Percentiles rank a stretch among this genome's conserved stretches.
These are phyloP conservation scores for Ceratothoa steindachneri DNA, from an alignment of 2,888 invertebrate species.

Conservation along the genomic window DNA sequence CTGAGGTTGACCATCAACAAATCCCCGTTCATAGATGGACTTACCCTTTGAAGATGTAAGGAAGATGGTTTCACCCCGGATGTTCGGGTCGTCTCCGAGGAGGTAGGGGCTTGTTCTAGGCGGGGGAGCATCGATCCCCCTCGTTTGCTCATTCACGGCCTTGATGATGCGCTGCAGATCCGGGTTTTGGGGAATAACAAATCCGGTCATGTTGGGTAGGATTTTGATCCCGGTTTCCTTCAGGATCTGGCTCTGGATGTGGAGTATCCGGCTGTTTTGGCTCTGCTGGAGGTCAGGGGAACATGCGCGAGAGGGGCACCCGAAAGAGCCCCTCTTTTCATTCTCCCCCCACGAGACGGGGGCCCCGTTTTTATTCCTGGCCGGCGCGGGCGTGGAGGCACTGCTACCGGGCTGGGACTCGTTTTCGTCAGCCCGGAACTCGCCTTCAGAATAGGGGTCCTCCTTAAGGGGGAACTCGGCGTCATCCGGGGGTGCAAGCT, in stretches of 20 bases:
- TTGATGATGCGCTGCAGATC: not conserved
- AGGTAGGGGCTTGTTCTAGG: not conserved
- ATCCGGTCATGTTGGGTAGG: conserved; percentile 2
- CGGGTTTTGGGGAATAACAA: not conserved
- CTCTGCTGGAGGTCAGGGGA: not conserved
- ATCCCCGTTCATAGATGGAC: no score
- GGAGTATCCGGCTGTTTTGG: not conserved
- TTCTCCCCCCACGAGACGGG: no score
- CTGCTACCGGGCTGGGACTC: not conserved
- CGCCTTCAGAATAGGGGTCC: no score
- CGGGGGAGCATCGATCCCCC: not conserved
- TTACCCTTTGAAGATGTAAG: not conserved
- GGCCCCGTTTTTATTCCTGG: no score
- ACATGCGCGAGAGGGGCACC: not conserved
- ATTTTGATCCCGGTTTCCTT: not conserved
- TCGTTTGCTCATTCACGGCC: not conserved
- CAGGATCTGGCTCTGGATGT: not conserved
- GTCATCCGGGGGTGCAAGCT: no score
- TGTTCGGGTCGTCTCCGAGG: not conserved
- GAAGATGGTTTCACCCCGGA: not conserved
- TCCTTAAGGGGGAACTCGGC: no score
- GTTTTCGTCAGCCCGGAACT: not conserved
- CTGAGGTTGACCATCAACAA: no score
- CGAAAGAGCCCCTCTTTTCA: no score
- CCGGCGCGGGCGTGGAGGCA: not conserved